phyloP scores from a whole-genome alignment of 2,113 vertebrate species.

The Labeo catla region DNA sequence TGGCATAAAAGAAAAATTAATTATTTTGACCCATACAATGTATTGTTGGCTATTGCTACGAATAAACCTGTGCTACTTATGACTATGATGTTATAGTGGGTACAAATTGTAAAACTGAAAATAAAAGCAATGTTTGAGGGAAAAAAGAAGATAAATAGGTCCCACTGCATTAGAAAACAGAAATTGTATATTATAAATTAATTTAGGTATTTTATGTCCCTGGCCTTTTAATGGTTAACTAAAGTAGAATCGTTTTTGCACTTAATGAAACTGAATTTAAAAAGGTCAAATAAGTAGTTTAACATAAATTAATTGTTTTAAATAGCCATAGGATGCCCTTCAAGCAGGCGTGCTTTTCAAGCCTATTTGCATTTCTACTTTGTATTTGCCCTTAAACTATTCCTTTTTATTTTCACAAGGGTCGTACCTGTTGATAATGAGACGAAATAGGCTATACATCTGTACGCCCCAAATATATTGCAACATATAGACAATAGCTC shows the following conservation, averaged over 20 bases:
- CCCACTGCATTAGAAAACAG: neutral
- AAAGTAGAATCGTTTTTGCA: neutral
- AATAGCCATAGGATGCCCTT: neutral
- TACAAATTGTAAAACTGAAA: neutral
- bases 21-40: no score
- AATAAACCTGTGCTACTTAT: no score
- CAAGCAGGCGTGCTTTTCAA: neutral
- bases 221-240: neutral
- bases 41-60: no score
- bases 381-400: constrained; percentile 73
- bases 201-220: neutral
- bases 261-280: neutral
- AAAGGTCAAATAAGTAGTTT: neutral
- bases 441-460: neutral
- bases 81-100: no score
- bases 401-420: constrained; percentile 53
- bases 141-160: neutral
- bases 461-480: neutral
- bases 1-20: no score
- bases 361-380: neutral
- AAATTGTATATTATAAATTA: neutral
- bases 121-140: neutral
- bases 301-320: neutral
- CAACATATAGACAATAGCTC: neutral
- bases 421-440: constrained; percentile 5